phyloP scores from a whole-genome alignment of 2,113 vertebrate species.

The Dinomys branickii region DNA sequence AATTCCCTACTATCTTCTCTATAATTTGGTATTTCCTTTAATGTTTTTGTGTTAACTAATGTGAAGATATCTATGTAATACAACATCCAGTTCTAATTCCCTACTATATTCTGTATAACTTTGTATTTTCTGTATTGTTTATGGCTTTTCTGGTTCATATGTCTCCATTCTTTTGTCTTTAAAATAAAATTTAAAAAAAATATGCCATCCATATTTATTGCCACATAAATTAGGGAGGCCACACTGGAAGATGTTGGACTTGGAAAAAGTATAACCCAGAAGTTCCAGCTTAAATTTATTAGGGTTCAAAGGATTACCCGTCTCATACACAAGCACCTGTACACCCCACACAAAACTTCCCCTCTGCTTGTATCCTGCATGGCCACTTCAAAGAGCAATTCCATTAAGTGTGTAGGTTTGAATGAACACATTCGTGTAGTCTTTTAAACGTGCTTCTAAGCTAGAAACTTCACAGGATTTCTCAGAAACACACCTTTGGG shows the following conservation, averaged over 20 bases:
- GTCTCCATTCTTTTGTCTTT: too few relatives aligned
- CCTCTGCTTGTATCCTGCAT: background rate
- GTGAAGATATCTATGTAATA: too few relatives aligned
- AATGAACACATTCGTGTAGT: background rate
- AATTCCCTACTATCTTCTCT: too few relatives aligned
- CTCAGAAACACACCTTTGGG: background rate
- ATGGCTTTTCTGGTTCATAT: too few relatives aligned
- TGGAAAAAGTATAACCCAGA: background rate
- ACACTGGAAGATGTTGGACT: background rate
- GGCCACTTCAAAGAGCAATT: background rate
- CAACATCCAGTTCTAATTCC: too few relatives aligned
- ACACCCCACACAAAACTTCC: background rate
- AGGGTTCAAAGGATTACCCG: background rate
- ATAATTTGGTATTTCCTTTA: too few relatives aligned
- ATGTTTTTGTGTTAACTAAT: too few relatives aligned
- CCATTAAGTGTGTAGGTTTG: background rate
- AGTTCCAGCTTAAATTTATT: background rate
- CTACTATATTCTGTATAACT: too few relatives aligned
- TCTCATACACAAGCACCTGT: background rate
- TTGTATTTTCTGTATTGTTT: too few relatives aligned
- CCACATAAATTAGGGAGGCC: background rate
- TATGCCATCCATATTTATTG: too few relatives aligned
- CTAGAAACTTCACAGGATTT: background rate
- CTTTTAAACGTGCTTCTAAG: slow-evolving; percentile 9
- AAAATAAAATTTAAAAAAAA: too few relatives aligned